These are phyloP conservation scores for Magallana angulata DNA, from an alignment of 1,140 invertebrate genomes.

Conservation along the genomic window DNA sequence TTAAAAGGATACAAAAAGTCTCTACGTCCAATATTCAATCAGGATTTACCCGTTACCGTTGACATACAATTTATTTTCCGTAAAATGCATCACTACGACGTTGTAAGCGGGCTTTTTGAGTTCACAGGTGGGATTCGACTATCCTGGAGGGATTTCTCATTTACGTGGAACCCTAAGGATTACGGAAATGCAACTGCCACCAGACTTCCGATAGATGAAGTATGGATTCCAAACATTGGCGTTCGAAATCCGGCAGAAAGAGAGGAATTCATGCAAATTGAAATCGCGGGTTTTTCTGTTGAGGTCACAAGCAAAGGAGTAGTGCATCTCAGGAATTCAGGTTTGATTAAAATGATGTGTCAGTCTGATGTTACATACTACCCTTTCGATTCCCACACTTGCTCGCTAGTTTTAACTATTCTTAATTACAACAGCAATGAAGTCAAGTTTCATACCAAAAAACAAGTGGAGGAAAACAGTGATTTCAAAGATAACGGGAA, in stretches of 20 bases:
- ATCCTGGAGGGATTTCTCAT: slow-evolving; percentile 44
- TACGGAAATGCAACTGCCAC: slow-evolving; percentile 78
- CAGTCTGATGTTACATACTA: slow-evolving; percentile 52
- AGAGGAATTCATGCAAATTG: neutral
- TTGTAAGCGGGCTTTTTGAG: slow-evolving; percentile 29
- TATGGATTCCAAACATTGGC: slow-evolving; percentile 57
- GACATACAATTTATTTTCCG: neutral
- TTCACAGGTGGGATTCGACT: slow-evolving; percentile 22
- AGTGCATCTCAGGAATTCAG: neutral
- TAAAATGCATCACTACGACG: neutral
- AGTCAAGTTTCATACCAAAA: neutral
- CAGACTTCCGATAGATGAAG: neutral
- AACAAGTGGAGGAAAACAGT: neutral
- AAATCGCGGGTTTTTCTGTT: neutral
- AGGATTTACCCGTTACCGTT: neutral
- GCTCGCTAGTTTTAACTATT: slow-evolving; percentile 36
- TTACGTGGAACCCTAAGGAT: slow-evolving; percentile 82
- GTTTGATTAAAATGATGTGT: slow-evolving; percentile 47
- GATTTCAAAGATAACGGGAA: slow-evolving; percentile 8
- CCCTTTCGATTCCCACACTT: slow-evolving; percentile 57
- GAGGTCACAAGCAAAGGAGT: slow-evolving; percentile 27
- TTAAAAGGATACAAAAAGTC: slow-evolving; percentile 9
- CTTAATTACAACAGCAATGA: neutral
- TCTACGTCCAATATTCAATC: neutral
- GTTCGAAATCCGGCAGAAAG: slow-evolving; percentile 41